Evolutionary conservation across 1,140 invertebrate species (phyloP), one percentile per base, ranked within the genome.

Genomic region (Globodera rostochiensis): DNA sequence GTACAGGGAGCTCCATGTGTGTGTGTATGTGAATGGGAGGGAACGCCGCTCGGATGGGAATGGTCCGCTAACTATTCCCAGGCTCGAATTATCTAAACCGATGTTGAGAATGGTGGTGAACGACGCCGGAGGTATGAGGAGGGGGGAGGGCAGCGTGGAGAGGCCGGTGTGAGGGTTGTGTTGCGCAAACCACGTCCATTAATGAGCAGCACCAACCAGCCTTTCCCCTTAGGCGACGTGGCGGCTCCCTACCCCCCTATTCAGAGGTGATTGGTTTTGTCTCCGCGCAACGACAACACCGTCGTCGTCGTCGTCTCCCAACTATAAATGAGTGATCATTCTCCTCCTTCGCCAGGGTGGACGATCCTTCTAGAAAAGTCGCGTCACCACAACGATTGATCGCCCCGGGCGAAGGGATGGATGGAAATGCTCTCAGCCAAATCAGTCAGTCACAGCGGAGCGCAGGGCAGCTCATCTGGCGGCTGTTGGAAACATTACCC

Each of bases 201-300:
- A 25, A 25, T 13, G 25, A 11, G 11, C 25, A 25, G 25, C 69
- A 9, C 25, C 19, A 21, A 66, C 36, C 11, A 9, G 50, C 57
- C 57, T 64, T 19, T 71, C 46, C 46, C 36, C 69, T 71, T 71
- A 47, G 69, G n/a, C 36, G 69, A 71, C 69, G 69, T 71, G 69
- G 69, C 69, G 69, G 57, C 19, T 21, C 57, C 57, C 13, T 19
- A 3, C 13, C 13, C 19, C 19, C 13, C 13, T 64, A 11, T 64
- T 15, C 57, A 13, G 57, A 11, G 57, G 19, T 7, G 69, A 45
- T 11, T 15, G n/a, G n/a, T 11, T n/a, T 8, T 71, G 69, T 71
- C 57, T 71, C 36, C 69, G n/a, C 69, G 69, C 69, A 19, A 71
- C 13, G 15, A 36, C 36, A 3, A 36, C 36, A 3, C 1, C 36